phyloP scores from a whole-genome alignment of 2,797 vertebrate genomes.

The Balearica regulorum region DNA sequence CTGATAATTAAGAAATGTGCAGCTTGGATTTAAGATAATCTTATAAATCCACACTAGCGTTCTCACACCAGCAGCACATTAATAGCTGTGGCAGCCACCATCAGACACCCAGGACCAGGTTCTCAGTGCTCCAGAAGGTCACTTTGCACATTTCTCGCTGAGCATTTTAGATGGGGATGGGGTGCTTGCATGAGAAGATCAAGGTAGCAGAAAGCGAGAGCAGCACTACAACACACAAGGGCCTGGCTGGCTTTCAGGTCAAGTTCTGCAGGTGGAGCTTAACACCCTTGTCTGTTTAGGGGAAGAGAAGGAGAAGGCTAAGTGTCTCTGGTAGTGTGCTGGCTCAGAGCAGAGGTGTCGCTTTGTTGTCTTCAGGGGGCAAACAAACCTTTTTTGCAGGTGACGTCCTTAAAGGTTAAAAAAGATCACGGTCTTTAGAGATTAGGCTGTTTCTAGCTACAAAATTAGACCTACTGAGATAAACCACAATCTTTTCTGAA shows the following conservation, averaged over 20 bases:
- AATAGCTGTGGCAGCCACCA: neutral
- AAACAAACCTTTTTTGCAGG: neutral
- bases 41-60: neutral
- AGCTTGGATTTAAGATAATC: constrained; percentile 33
- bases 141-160: neutral
- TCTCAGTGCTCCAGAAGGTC: neutral
- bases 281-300: neutral
- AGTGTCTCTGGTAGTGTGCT: fast-evolving
- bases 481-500: neutral
- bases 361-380: neutral
- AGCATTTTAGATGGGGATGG: neutral
- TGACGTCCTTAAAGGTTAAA: neutral
- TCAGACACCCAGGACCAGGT: neutral
- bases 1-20: constrained; percentile 58
- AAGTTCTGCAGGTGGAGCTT: neutral
- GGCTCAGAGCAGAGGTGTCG: neutral
- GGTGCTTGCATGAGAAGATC: neutral
- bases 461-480: neutral
- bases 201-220: neutral
- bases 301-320: neutral
- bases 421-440: neutral
- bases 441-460: neutral
- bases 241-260: neutral
- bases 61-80: neutral
- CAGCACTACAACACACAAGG: neutral